A percentile compares a stretch with the other conserved stretches of the same genome.
Conservation (phyloP, 2,797 vertebrate genomes). For the Macropodus opercularis region DNA sequence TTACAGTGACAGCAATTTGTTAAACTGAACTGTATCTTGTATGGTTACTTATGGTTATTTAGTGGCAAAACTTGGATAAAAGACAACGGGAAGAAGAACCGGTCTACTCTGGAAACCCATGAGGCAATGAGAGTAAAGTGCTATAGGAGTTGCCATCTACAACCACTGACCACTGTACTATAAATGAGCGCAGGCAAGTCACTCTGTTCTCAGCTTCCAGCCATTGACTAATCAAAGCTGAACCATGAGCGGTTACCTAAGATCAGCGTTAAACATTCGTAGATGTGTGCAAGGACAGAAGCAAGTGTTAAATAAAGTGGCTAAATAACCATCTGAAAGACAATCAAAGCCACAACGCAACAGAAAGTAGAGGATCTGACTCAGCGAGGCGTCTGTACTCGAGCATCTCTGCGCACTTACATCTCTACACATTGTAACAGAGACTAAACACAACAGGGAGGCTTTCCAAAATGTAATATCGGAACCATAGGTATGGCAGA, state of each 20-base stretch:
- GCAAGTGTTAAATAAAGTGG: constrained; percentile 35
- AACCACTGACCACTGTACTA: constrained; percentile 45
- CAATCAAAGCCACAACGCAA: constrained; percentile 34
- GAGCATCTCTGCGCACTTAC: constrained; percentile 44
- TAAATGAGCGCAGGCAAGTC: not conserved
- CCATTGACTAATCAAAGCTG: too few relatives aligned
- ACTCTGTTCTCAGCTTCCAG: constrained; percentile 26
- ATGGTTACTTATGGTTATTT: too few relatives aligned
- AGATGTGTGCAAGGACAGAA: constrained; percentile 10
- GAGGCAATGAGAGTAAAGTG: constrained; percentile 12
- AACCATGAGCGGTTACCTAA: constrained; percentile 44
- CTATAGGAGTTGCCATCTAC: constrained; percentile 33
- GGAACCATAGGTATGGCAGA: constrained; percentile 71
- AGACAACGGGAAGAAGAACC: too few relatives aligned
- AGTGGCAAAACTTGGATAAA: too few relatives aligned
- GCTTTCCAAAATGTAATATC: constrained; percentile 71
- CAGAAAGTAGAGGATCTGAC: constrained; percentile 8
- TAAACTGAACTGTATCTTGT: not conserved
- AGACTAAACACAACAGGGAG: constrained; percentile 29
- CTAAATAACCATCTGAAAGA: constrained; percentile 16
- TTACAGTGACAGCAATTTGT: constrained; percentile 21
- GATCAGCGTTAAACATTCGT: constrained; percentile 42
- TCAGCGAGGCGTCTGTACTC: constrained; percentile 18
- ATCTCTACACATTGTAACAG: constrained; percentile 21
- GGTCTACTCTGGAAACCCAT: constrained; percentile 28